Base-by-base conservation (phyloP, 2,888 invertebrate genomes). In the Platynereis dumerilii region DNA sequence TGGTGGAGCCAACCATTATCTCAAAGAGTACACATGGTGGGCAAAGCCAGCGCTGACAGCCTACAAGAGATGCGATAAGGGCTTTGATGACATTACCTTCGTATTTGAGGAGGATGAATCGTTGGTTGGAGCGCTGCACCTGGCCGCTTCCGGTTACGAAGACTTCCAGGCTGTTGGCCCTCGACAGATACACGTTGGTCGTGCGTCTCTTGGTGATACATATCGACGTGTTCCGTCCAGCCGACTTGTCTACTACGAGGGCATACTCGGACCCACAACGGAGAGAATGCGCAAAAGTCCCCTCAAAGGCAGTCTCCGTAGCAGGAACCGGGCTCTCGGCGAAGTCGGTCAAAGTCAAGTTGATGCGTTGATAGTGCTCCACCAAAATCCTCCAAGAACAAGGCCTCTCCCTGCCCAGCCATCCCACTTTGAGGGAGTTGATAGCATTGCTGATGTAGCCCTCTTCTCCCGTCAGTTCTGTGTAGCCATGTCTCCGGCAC, bases 31-130 rank as follows among this genome's bases (percentile, higher is more conserved):
- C 34, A 34, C 34, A 34, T 34, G 34, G 34, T 7, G 34, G 34
- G 12, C 34, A 34, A 34, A 34, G 34, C 34, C 12, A 5, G 5
- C 7, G 7, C 34, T 34, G 34, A 34, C 34, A 34, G 34, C 34
- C 34, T 34, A 34, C 34, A 34, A 34, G 34, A 34, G 34, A 34
- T 34, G 34, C 34, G 34, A 34, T 34, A 34, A 34, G 12, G 12
- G 34, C 5, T 12, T 34, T 34, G 34, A 34, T 34, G 34, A 22
- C n/a, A 48, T 48, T 55, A 67, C 67, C 67, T 60, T 67, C 55
- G 34, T 60, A 67, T 59, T 64, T 67, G 15, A 67, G 45, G 29
- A 67, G 26, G 28, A 67, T 64, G 24, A 28, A 59, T 22, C 28
- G 44, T 17, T 53, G 55, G 26, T 20, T 3, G 17, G 42, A 39